These are phyloP conservation scores for Rhynchopsitta pachyrhyncha DNA, from an alignment of 2,113 vertebrate species.

Conservation along the genomic window DNA sequence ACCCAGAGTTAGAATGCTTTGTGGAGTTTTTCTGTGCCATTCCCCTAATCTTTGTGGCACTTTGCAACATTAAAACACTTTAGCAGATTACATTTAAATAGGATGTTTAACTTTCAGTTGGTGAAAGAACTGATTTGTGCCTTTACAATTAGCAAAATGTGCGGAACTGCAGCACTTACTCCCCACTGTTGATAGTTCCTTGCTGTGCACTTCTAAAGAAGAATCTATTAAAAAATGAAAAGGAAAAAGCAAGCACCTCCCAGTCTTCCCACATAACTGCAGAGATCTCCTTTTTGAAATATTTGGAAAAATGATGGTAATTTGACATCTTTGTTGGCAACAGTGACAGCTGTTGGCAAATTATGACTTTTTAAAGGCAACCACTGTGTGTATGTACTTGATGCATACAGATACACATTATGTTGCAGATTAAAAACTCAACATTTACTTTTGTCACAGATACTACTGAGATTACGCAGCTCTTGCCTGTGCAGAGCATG, in stretches of 20 bases:
- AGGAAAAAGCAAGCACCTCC: neutral
- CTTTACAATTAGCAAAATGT: slow-evolving; percentile 22
- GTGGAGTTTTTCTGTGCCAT: neutral
- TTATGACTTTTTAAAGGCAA: slow-evolving; percentile 25
- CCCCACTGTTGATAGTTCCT: neutral
- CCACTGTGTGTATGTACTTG: slow-evolving; percentile 4
- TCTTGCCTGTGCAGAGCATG: neutral
- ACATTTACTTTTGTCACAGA: slow-evolving; percentile 23
- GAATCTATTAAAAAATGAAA: neutral
- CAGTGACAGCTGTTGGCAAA: slow-evolving; percentile 43
- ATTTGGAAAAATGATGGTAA: slow-evolving; percentile 26
- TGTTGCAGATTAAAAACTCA: slow-evolving; percentile 34
- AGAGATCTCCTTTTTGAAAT: slow-evolving; percentile 16
- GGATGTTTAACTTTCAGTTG: neutral
- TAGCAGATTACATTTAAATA: neutral
- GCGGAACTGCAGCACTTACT: neutral
- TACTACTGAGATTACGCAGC: slow-evolving; percentile 44
- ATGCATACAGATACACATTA: neutral
- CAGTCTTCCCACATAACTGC: neutral
- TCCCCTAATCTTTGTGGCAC: neutral
- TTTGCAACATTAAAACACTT: neutral
- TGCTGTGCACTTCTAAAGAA: neutral
- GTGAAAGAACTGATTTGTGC: neutral
- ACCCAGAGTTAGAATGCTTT: neutral
- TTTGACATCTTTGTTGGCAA: slow-evolving; percentile 38